Evolutionary conservation across 1,140 invertebrate genomes (phyloP), one percentile per base, ranked within the genome.

Genomic region (Agraylea sexmaculata): DNA sequence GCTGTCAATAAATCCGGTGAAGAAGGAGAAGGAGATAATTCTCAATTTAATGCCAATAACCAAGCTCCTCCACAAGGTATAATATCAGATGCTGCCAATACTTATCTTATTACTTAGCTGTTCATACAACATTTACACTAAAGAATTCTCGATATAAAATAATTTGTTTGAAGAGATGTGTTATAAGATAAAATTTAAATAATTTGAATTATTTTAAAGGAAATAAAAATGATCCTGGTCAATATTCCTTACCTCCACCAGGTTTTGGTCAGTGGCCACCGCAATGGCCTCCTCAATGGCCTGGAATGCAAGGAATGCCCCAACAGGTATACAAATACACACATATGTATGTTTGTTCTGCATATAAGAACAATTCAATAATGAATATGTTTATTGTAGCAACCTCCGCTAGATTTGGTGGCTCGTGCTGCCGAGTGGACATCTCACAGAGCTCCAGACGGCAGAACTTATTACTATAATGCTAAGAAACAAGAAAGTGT

Each of bases 391-490:
- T 19, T 11, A 20, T 17, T 38, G 5, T 30, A 16, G 13, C 30
- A 42, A 36, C 18, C 46, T 5, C 54, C 60, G 1, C 74, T 84
- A 2, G 83, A 87, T 37, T 64, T 90, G 12, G 70, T 81, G 16
- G 74, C 76, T 0, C 68, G 75, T 45, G 90, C 87, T n/a, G 74
- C 80, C 33, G 84, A 92, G 56, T 97, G 93, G 93, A 83, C 82
- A 0, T 90, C 95, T 55, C 90, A 97, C 64, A 78, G 83, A 47
- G 86, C 91, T 15, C 86, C 89, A 0, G 92, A 97, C 62, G 92
- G 92, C 7, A 72, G 87, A 37, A 73, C 78, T 1, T 97, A 97
- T 62, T 98, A 88, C 63, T 93, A 93, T 57, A 88, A 94, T 66
- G 77, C 81, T 1, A 82, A 78, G 57, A 81, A 82, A 16, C 78